These are phyloP conservation scores for Strix aluco DNA, from an alignment of 2,113 vertebrate genomes.

Conservation along the genomic window DNA sequence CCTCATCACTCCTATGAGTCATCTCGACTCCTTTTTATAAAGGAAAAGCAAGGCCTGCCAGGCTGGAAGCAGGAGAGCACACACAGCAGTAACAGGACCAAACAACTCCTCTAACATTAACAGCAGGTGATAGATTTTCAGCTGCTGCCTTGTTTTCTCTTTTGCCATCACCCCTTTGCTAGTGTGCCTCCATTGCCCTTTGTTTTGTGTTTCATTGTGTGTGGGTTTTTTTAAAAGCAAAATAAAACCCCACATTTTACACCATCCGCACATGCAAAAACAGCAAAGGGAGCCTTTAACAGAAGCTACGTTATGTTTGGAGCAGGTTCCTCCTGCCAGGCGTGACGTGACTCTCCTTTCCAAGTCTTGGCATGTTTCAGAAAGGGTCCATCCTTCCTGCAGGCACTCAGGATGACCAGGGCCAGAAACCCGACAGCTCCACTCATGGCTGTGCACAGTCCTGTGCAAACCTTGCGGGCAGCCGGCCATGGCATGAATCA, in stretches of 20 bases:
- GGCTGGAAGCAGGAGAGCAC: background rate
- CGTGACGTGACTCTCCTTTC: background rate
- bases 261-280: background rate
- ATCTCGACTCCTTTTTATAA: background rate
- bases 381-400: conserved; percentile 22
- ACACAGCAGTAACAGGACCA: background rate
- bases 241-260: background rate
- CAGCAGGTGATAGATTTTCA: background rate
- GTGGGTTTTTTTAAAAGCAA: background rate
- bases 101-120: background rate
- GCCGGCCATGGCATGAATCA: background rate
- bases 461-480: background rate
- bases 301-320: conserved; percentile 28
- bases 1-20: background rate
- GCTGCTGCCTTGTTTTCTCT: background rate
- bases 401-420: background rate
- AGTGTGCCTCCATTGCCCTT: background rate
- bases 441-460: background rate
- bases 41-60: background rate
- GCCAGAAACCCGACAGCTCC: background rate
- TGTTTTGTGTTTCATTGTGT: background rate
- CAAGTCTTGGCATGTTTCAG: background rate
- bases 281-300: conserved; percentile 26
- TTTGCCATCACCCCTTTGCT: background rate
- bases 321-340: conserved; percentile 16